phyloP scores from a whole-genome alignment of 2,888 invertebrate genomes.

The Choristoneura rosaceana region DNA sequence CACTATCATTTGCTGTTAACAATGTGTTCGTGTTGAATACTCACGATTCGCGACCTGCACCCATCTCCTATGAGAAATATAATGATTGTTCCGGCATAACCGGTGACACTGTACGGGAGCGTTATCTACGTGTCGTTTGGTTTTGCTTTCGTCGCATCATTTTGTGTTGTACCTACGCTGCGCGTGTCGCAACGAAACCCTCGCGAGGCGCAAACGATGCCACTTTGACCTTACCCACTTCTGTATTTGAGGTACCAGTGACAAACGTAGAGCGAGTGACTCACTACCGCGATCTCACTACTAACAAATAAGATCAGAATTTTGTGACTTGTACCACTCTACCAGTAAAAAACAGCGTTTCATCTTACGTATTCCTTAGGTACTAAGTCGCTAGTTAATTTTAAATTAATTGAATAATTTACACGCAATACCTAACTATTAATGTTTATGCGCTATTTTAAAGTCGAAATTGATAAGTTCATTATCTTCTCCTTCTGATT shows the following conservation, averaged over 20 bases:
- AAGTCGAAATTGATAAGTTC: constrained; percentile 8
- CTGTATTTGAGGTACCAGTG: constrained; percentile 19
- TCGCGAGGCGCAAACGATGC: constrained; percentile 69
- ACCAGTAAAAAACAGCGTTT: neutral
- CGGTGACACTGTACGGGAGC: constrained; percentile 8
- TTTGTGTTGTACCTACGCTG: neutral
- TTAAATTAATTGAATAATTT: constrained; percentile 42
- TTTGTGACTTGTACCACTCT: constrained; percentile 37
- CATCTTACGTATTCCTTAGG: constrained; percentile 38
- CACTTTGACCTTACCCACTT: constrained; percentile 69
- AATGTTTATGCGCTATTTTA: constrained; percentile 20
- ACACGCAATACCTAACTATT: constrained; percentile 34
- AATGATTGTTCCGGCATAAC: constrained; percentile 26
- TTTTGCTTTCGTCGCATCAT: constrained; percentile 21
- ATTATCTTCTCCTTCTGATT: neutral
- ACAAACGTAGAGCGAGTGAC: constrained; percentile 21
- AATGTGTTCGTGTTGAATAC: constrained; percentile 33
- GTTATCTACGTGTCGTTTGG: constrained; percentile 7
- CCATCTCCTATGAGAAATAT: constrained; percentile 25
- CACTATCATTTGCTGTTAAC: constrained; percentile 39
- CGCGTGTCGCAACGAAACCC: constrained; percentile 53
- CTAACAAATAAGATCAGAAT: neutral
- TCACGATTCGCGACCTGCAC: constrained; percentile 31
- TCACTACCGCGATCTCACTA: neutral
- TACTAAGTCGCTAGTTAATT: constrained; percentile 51